Conservation (phyloP, 2,888 invertebrate species). For the Phrixothrix hirtus region DNA sequence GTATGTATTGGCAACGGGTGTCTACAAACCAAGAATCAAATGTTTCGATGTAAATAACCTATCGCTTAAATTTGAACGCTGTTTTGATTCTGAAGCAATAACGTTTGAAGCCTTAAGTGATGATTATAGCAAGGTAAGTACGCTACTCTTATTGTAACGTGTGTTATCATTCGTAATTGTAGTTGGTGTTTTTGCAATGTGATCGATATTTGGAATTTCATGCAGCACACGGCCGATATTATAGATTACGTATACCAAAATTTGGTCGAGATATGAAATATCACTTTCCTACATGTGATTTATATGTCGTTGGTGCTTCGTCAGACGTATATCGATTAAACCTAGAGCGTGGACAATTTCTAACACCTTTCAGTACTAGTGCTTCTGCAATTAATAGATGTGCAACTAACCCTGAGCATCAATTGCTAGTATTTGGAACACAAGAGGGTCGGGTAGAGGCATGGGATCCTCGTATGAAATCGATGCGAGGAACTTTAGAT, state of each 20-base stretch:
- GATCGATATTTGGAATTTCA: slow-evolving; percentile 96
- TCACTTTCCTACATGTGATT: slow-evolving; percentile 86
- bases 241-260: slow-evolving; percentile 87
- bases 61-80: slow-evolving; percentile 96
- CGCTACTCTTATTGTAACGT: not conserved
- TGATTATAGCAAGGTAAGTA: slow-evolving; percentile 88
- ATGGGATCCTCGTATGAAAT: slow-evolving; percentile 89
- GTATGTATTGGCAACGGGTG: slow-evolving; percentile 89
- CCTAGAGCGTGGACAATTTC: slow-evolving; percentile 92
- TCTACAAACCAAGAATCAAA: slow-evolving; percentile 93
- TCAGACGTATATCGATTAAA: slow-evolving; percentile 93
- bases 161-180: slow-evolving; percentile 48
- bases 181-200: slow-evolving; percentile 87
- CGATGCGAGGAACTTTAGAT: slow-evolving; percentile 79
- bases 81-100: slow-evolving; percentile 96
- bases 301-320: slow-evolving; percentile 87
- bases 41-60: slow-evolving; percentile 96
- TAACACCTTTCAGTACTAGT: slow-evolving; percentile 79
- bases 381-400: slow-evolving; percentile 80
- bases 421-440: slow-evolving; percentile 84
- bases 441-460: slow-evolving; percentile 92
- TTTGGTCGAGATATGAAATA: slow-evolving; percentile 94
- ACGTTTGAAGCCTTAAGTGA: slow-evolving; percentile 91
- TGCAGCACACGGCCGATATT: slow-evolving; percentile 89
- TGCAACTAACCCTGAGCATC: slow-evolving; percentile 84